Evolutionary conservation across 2,113 vertebrate species (phyloP), one percentile per base, ranked within the genome.

Genomic region (Plecturocebus donacophilus): DNA sequence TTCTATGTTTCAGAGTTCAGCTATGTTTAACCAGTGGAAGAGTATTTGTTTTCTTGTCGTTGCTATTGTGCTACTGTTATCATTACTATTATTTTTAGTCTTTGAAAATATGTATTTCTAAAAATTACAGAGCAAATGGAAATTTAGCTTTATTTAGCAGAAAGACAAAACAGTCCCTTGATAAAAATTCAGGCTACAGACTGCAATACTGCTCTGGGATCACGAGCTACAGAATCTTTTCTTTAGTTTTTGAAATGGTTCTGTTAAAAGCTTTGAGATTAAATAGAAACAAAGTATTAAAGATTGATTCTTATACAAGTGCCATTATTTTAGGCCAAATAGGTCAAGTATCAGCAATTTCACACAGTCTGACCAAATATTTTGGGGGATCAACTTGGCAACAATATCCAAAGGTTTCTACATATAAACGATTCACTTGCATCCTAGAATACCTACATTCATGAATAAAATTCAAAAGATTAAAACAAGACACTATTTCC

Each of bases 61-160:
- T 82, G 12, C 52, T 84, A 81, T 91, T 93, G 89, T 52, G 19
- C 47, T 87, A 79, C 52, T 58, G 32, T n/a, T 68, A 58, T 8
- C n/a, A 83, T 8, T 86, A 96, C 8, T 66, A 87, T 32, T 66
- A n/a, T 16, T 84, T 79, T 9, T 56, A 54, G 32, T 82, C 38
- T 97, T 70, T 35, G 84, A 38, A 76, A 90, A 76, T 21, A 81
- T 66, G 79, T 86, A 91, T 80, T 96, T 95, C 79, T 87, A 90
- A 71, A 92, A 96, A 68, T 81, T 83, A 92, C 21, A 92, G 23
- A 75, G 16, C 45, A 25, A 79, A 47, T 8, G 25, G 27, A 38
- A 89, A 89, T 87, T 80, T 84, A 87, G 47, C 61, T 93, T 80
- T 90, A 87, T 89, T 87, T 77, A 83, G 52, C 32, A 47, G 40